Evolutionary conservation across 2,888 invertebrate genomes (phyloP).

Genomic region (Metalampra italica): DNA sequence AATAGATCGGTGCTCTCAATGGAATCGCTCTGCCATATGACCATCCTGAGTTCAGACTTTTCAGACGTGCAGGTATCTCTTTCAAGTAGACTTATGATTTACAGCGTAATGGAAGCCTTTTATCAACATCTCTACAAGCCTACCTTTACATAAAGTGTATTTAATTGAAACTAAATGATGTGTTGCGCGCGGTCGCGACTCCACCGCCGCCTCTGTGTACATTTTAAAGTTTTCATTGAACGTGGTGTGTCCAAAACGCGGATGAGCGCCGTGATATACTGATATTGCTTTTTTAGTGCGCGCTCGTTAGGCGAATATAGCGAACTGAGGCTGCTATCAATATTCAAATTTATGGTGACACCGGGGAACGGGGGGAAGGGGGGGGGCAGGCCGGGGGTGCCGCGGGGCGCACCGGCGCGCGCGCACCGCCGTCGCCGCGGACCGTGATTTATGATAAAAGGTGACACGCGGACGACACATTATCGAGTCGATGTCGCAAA

Average conservation of each 20-base stretch:
- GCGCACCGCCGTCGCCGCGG: constrained; percentile 34
- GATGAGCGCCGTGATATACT: constrained; percentile 68
- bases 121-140: no score
- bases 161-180: no score
- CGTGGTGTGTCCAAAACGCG: constrained; percentile 54
- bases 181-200: constrained; percentile 29
- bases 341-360: constrained; percentile 63
- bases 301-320: constrained; percentile 62
- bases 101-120: no score
- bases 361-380: no score
- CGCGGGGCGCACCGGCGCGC: no score
- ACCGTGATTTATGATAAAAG: constrained; percentile 29
- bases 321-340: constrained; percentile 54
- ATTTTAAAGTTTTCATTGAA: constrained; percentile 54
- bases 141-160: no score
- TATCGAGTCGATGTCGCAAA: constrained; percentile 30
- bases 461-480: constrained; percentile 22
- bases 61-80: no score
- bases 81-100: no score
- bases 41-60: no score
- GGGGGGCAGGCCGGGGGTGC: no score
- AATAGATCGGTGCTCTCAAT: no score
- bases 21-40: no score
- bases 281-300: constrained; percentile 65
- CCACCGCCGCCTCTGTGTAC: constrained; percentile 38